Conservation (phyloP, 2,888 invertebrate genomes). For the Epicampocera succincta region DNA sequence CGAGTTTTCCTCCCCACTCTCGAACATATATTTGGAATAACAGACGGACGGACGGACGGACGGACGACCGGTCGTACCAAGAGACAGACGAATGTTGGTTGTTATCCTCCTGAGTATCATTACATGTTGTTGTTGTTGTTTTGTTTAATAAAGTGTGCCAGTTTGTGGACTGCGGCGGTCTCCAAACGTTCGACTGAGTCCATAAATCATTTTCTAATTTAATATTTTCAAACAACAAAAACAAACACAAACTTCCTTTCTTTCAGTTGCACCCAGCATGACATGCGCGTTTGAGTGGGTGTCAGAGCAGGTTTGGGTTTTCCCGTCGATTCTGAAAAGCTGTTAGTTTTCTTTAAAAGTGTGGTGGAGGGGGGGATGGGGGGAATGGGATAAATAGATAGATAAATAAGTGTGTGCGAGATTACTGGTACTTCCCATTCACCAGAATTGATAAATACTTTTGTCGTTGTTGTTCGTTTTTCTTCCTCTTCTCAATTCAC, state of each 20-base stretch:
- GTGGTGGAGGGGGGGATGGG: neutral
- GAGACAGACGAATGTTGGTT: constrained; percentile 43
- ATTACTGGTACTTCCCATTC: constrained; percentile 22
- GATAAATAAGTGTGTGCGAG: neutral
- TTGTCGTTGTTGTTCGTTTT: constrained; percentile 27
- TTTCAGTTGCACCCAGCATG: constrained; percentile 17
- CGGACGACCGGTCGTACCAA: neutral
- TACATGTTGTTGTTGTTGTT: constrained; percentile 69
- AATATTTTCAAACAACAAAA: constrained; percentile 75
- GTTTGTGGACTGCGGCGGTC: constrained; percentile 54
- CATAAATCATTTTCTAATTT: constrained; percentile 82
- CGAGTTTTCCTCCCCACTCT: constrained; percentile 5
- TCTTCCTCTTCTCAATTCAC: constrained; percentile 73
- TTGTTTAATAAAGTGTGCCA: constrained; percentile 76
- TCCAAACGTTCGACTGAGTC: constrained; percentile 79
- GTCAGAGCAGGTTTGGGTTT: constrained; percentile 29
- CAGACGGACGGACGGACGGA: constrained; percentile 3
- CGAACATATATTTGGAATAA: constrained; percentile 2
- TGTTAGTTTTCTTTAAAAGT: neutral
- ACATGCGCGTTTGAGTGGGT: constrained; percentile 16
- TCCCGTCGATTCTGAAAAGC: constrained; percentile 26
- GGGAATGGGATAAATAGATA: neutral
- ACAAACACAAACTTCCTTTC: constrained; percentile 69
- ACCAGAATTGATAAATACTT: constrained; percentile 37
- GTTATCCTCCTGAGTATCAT: constrained; percentile 79